Evolutionary conservation across 35 echinoderm and acorn worm genomes (phyloP), one percentile per base, ranked within the genome.

Genomic region (Heliocidaris erythrogramma): DNA sequence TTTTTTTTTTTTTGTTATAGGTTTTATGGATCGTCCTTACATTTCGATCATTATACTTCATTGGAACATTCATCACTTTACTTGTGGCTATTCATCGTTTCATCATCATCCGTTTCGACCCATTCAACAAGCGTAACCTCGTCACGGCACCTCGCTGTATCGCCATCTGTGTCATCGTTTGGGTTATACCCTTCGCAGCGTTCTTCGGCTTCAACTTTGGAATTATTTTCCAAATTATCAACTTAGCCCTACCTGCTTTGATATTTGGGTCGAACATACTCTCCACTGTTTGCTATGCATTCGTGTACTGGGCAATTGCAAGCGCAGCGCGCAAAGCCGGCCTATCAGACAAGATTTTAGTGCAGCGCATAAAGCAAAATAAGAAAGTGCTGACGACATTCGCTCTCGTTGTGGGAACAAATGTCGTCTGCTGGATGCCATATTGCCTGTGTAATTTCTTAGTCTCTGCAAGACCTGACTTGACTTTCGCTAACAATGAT

Each of bases 91-190:
- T 89, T 16, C 87, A 89, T 42, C 87, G 87, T 31, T 48, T 89
- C 47, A 89, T 89, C 87, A 89, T 89, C 87, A 89, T 89, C 32
- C 87, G 87, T 32, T 89, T 89, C 31, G 87, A 89, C 32, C 87
- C 87, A 32, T 89, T 89, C 87, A 89, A 89, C 87, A 89, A 48
- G 11, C 87, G 87, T 27, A 32, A 89, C 31, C 30, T 89, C 47
- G 87, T 89, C 31, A 89, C 87, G 7, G 30, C 31, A 5, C 47
- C 87, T 31, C 87, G 87, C 18, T 89, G 87, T 48, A 48, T 89
- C 30, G 29, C 42, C 87, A 0, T 18, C 4, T 89, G 87, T 48
- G 31, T 89, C 31, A 5, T 89, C 12, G 42, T 89, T 18, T 89
- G 87, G 87, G 47, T 18, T 9, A 30, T 48, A 32, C 31, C 47